These are phyloP conservation scores for Smittia aterrima DNA, from an alignment of 2,888 invertebrate species.

Conservation along the genomic window DNA sequence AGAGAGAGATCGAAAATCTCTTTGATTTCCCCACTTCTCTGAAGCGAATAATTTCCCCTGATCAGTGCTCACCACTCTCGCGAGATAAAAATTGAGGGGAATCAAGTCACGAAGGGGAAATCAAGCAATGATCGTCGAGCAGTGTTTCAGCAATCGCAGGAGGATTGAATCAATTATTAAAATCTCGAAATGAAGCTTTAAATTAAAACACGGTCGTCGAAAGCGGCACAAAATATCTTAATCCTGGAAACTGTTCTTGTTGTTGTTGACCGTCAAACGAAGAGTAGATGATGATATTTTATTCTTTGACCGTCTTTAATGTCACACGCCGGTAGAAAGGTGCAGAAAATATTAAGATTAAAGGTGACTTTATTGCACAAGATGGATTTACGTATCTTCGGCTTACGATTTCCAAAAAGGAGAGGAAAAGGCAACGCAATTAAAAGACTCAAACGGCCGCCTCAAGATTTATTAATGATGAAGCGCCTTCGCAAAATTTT, in stretches of 20 bases:
- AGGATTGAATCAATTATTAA: no score
- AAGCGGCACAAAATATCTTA: constrained; percentile 9
- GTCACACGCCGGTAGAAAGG: not conserved
- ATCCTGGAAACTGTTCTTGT: not conserved
- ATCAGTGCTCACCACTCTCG: not conserved
- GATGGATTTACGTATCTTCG: no score
- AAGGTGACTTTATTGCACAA: no score
- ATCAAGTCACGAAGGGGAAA: not conserved
- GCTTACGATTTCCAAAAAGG: no score
- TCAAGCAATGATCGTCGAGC: not conserved
- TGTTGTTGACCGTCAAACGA: no score
- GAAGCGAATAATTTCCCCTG: not conserved
- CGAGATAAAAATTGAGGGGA: not conserved
- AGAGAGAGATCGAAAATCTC: not conserved
- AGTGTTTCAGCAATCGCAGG: no score
- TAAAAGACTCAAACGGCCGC: no score
- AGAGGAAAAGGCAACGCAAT: no score
- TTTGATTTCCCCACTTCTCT: not conserved
- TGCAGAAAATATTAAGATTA: no score
- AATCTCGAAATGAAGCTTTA: no score
- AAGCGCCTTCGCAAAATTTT: constrained; percentile 17
- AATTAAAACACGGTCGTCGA: no score
- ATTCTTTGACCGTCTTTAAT: constrained; percentile 1
- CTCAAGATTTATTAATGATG: not conserved
- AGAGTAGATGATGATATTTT: not conserved